Percentiles rank a stretch among this genome's conserved stretches.
Evolutionary conservation across 2,888 invertebrate species (phyloP).

Genomic region (Synergus itoensis): DNA sequence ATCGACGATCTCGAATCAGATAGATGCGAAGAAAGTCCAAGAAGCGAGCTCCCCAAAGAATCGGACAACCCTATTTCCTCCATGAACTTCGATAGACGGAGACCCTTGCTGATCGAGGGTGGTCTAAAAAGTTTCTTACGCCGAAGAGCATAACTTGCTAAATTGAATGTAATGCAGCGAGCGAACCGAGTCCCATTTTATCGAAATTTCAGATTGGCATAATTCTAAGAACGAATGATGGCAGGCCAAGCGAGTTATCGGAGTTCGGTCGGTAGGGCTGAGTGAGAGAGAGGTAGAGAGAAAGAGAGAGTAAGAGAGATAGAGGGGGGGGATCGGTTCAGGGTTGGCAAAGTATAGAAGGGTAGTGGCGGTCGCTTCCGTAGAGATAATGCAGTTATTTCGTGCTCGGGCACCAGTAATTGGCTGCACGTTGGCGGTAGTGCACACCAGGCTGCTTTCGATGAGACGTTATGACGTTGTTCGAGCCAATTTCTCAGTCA

Average conservation of each 20-base stretch:
- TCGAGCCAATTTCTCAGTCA: slow-evolving; percentile 72
- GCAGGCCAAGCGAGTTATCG: slow-evolving; percentile 47
- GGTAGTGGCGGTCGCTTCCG: slow-evolving; percentile 70
- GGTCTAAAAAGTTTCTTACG: slow-evolving; percentile 65
- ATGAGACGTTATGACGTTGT: slow-evolving; percentile 70
- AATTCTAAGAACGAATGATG: slow-evolving; percentile 60
- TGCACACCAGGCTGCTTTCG: slow-evolving; percentile 60
- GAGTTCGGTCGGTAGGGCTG: slow-evolving; percentile 46
- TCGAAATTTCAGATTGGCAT: slow-evolving; percentile 72
- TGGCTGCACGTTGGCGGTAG: slow-evolving; percentile 71
- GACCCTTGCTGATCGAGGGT: slow-evolving; percentile 53
- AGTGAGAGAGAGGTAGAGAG: slow-evolving; percentile 45
- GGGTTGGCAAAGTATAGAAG: slow-evolving; percentile 50
- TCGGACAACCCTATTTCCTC: slow-evolving; percentile 54
- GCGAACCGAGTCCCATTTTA: slow-evolving; percentile 69
- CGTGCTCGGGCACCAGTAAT: slow-evolving; percentile 75
- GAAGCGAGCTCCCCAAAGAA: slow-evolving; percentile 56
- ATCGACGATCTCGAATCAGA: slow-evolving; percentile 24
- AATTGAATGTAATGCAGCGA: slow-evolving; percentile 70
- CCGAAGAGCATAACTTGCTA: slow-evolving; percentile 68
- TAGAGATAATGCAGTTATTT: slow-evolving; percentile 76
- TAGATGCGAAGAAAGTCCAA: slow-evolving; percentile 49
- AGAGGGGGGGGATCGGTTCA: slow-evolving; percentile 52
- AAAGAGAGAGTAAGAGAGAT: slow-evolving; percentile 43
- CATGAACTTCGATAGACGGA: slow-evolving; percentile 56